A percentile compares a stretch with the other conserved stretches of the same genome.
These are phyloP conservation scores for Eira barbara DNA, from an alignment of 2,113 vertebrate genomes.

Conservation along the genomic window DNA sequence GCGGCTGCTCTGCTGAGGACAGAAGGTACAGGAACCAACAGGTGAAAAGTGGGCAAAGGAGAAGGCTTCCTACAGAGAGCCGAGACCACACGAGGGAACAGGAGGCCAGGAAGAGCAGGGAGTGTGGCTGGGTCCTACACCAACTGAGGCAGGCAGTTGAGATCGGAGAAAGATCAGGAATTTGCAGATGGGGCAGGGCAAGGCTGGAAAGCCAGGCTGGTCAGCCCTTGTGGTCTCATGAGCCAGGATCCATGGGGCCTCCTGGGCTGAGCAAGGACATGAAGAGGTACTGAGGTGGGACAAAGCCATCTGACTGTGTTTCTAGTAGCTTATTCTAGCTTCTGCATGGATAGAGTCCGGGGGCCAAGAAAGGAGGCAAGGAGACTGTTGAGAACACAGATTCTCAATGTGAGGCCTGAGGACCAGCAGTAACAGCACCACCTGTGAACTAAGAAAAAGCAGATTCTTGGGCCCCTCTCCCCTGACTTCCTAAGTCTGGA, in stretches of 20 bases:
- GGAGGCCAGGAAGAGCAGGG: neutral
- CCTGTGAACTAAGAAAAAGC: neutral
- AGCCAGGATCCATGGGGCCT: neutral
- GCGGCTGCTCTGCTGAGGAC: neutral
- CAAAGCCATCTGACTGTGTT: neutral
- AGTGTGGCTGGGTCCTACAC: no score
- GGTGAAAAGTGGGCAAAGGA: fast-evolving
- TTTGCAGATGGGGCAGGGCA: no score
- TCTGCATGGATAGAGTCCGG: neutral
- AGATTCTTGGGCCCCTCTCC: neutral
- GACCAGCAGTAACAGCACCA: neutral
- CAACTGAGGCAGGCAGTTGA: neutral
- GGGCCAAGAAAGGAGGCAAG: neutral
- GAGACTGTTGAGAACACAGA: no score
- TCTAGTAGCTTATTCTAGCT: neutral
- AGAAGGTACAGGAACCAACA: neutral
- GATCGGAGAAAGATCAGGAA: fast-evolving
- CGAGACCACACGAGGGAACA: neutral
- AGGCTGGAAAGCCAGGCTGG: neutral
- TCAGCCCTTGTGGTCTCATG: fast-evolving
- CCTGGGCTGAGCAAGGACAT: neutral
- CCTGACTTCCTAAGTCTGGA: neutral
- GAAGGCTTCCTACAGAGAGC: neutral
- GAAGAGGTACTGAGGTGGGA: no score
- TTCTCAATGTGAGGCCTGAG: neutral